A percentile compares a stretch with the other conserved stretches of the same genome.
phyloP scores from a whole-genome alignment of 2,797 vertebrate genomes.

The Zalophus californianus region DNA sequence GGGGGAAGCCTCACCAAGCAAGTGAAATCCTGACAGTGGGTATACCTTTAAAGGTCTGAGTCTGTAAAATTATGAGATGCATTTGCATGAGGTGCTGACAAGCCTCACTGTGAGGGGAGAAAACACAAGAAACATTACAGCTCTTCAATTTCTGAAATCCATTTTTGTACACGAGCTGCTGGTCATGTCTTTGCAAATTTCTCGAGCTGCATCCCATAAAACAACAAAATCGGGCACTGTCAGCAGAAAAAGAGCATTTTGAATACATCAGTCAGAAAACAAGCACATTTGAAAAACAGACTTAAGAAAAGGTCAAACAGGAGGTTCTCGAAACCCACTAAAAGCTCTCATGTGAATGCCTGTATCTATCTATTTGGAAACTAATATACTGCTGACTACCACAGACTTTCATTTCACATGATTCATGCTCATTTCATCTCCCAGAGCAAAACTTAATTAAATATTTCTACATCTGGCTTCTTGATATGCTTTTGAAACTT shows the following conservation, averaged over 20 bases:
- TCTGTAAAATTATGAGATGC: conserved; percentile 19
- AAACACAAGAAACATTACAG: conserved; percentile 55
- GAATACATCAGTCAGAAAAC: conserved; percentile 75
- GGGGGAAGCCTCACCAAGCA: not conserved
- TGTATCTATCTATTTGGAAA: conserved; percentile 28
- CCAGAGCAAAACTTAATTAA: conserved; percentile 70
- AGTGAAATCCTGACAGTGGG: not conserved
- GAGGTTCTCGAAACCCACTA: conserved; percentile 29
- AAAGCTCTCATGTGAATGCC: conserved; percentile 71
- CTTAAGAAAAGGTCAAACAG: conserved; percentile 76
- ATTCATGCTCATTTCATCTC: conserved; percentile 65
- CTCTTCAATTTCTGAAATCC: conserved; percentile 72
- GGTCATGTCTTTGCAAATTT: conserved; percentile 72
- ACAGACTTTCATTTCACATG: conserved; percentile 27
- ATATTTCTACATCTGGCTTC: conserved; percentile 68
- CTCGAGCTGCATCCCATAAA: conserved; percentile 62
- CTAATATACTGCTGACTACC: conserved; percentile 61
- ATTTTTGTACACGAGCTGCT: conserved; percentile 39
- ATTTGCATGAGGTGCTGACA: conserved; percentile 73
- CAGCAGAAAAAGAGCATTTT: conserved; percentile 74
- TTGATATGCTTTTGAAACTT: conserved; percentile 64
- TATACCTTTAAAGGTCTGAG: conserved; percentile 44
- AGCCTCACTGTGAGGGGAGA: not conserved
- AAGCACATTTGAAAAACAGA: conserved; percentile 75
- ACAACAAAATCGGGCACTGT: conserved; percentile 65